Conservation (phyloP, 2,113 vertebrate genomes). For the Trematomus loennbergii region DNA sequence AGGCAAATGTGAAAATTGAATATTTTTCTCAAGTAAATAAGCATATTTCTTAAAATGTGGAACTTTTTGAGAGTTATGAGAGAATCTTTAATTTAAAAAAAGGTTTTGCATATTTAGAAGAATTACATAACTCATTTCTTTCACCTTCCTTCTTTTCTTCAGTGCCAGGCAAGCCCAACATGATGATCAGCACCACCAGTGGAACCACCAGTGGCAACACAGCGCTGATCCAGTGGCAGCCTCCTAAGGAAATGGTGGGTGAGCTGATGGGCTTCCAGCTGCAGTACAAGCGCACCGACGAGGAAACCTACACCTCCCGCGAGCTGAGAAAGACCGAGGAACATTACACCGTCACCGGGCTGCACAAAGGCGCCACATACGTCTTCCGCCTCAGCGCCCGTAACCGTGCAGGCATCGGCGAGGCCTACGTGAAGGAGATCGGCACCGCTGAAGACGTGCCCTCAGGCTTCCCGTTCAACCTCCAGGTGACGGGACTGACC, state of each 20-base stretch:
- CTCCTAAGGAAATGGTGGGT: slow-evolving; percentile 95
- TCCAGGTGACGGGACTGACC: slow-evolving; percentile 92
- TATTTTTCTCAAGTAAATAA: no score
- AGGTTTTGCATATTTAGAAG: no score
- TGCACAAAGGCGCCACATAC: slow-evolving; percentile 96
- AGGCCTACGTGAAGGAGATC: slow-evolving; percentile 94
- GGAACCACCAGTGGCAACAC: slow-evolving; percentile 86
- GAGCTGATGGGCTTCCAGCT: slow-evolving; percentile 96
- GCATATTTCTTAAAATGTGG: background rate
- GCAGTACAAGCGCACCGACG: slow-evolving; percentile 93
- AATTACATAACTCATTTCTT: background rate
- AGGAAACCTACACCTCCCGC: slow-evolving; percentile 87
- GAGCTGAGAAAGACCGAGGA: slow-evolving; percentile 91
- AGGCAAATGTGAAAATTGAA: background rate
- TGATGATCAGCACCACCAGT: slow-evolving; percentile 97
- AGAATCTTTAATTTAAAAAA: background rate
- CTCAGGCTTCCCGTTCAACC: slow-evolving; percentile 92
- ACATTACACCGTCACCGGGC: slow-evolving; percentile 92
- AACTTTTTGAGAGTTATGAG: background rate
- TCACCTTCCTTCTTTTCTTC: background rate
- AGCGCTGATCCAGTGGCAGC: slow-evolving; percentile 98
- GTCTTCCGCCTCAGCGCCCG: slow-evolving; percentile 92
- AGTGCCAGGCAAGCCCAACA: slow-evolving; percentile 96
- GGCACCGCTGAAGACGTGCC: slow-evolving; percentile 91
- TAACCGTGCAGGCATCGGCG: slow-evolving; percentile 93